Base-by-base conservation (phyloP, 2,888 invertebrate species). In the Ypsolopha scabrella region DNA sequence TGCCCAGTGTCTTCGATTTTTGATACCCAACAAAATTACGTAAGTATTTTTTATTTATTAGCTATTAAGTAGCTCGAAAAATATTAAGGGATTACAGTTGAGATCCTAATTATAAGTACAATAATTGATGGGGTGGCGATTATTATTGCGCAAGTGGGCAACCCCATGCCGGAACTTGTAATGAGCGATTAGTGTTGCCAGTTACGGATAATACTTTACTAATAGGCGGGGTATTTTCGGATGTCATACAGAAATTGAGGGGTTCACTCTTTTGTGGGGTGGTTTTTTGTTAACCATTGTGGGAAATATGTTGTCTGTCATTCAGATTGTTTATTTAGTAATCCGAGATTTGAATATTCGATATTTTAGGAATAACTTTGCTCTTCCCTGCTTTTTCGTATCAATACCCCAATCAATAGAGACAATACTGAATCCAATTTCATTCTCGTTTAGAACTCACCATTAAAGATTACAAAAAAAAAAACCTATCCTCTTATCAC, bases 101-200 rank as follows among this genome's bases (percentile, higher is more conserved):
- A 38, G 51, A 50, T 56, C 48, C 49, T 46, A 55, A 55, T 52
- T 54, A 60, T 72, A 70, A 67, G 67, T 68, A 68, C 68, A 68
- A 67, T 56, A 62, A 51, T 44, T 48, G 50, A 65, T 58, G 63
- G 61, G 59, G 54, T 55, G 59, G 57, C 59, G 62, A 56, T 59
- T 56, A 52, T 53, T 55, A 54, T 56, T 48, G 36, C 9, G 13
- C 13, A 55, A 59, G 58, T 56, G 59, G 63, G 63, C 62, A 67
- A 67, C 67, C 65, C 65, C 61, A 57, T 57, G 57, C 79, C 81
- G 79, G 80, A 77, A 81, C 78, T 67, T 65, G 68, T 83, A 83
- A 83, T 77, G 80, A 78, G 76, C 82, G 83, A 85, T 85, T 82
- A 83, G 81, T 79, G 80, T 81, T 81, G 73, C 81, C 77, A 80